Base-by-base conservation (phyloP, 1,140 invertebrate species). In the Ridgeia piscesae region DNA sequence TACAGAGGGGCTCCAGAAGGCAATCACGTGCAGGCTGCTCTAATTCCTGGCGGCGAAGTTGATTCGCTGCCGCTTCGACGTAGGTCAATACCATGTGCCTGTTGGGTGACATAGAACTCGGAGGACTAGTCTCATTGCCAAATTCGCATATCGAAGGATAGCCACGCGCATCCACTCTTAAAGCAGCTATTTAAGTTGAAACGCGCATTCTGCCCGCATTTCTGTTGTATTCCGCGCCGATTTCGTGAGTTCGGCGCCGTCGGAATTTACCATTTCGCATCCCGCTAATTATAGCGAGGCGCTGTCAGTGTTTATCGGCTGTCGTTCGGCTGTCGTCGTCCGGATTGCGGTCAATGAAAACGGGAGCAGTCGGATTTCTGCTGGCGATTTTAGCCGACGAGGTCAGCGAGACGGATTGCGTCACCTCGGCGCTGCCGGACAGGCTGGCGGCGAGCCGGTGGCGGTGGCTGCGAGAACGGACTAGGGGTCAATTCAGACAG, bases 171-270 rank as follows among this genome's bases (percentile, higher is more conserved):
- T 77, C 58, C 58, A 77, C 58, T 77, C 58, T 77, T 77, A 77
- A 77, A 77, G 58, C 58, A 77, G 58, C 58, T 77, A 77, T 77
- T 77, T 77, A 77, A 77, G 58, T 77, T 77, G 58, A 77, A 42
- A 77, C 58, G 27, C 58, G 58, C 58, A 77, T 77, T 27, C 27
- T 8, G 11, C 58, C 58, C 58, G 58, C 58, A 77, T 77, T 77
- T 77, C 58, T 77, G 58, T 4, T 21, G 58, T 77, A 77, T 17
- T 21, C 27, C 58, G 58, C 27, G 58, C 58, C 27, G 58, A 21
- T 77, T 77, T 77, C 4, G 58, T 77, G 58, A 9, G 27, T 77
- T 27, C 58, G 2, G 58, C 27, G 58, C 27, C 58, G 58, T 77
- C 27, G 58, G 58, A 77, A 77, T 77, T n/a, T 77, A 77, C 27